phyloP scores from a whole-genome alignment of 2,888 invertebrate species.

The Sceliomorpha sp. region DNA sequence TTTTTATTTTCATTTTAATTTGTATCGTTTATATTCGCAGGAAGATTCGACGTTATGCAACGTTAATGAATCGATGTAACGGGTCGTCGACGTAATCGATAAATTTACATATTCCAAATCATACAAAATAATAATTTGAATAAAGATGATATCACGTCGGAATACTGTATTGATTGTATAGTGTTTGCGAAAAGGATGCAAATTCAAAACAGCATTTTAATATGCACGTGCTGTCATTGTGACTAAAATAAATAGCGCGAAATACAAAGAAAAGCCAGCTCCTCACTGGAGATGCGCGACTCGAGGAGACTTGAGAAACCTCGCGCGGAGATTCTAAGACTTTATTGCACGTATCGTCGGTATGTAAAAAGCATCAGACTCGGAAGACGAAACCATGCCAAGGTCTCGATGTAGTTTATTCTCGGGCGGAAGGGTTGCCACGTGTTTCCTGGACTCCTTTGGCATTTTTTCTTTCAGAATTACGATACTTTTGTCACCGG shows the following conservation, averaged over 20 bases:
- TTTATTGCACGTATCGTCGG: constrained; percentile 47
- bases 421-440: constrained; percentile 45
- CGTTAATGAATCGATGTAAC: too few species aligned
- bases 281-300: constrained; percentile 18
- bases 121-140: too few species aligned
- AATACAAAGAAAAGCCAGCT: constrained; percentile 22
- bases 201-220: constrained; percentile 10
- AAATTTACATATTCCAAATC: too few species aligned
- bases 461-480: constrained; percentile 14
- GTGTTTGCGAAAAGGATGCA: not conserved
- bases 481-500: not conserved
- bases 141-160: too few species aligned
- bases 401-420: constrained; percentile 63
- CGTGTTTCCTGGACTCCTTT: constrained; percentile 37
- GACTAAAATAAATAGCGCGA: constrained; percentile 37
- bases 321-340: constrained; percentile 43
- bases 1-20: too few species aligned
- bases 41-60: too few species aligned
- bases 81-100: too few species aligned
- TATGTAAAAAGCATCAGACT: constrained; percentile 55
- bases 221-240: constrained; percentile 13
- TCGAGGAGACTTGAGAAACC: constrained; percentile 42
- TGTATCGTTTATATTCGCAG: too few species aligned
- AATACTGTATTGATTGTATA: not conserved
- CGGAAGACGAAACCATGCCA: constrained; percentile 60